Evolutionary conservation across 2,113 vertebrate genomes (phyloP).

Genomic region (Mormoops blainvillei): DNA sequence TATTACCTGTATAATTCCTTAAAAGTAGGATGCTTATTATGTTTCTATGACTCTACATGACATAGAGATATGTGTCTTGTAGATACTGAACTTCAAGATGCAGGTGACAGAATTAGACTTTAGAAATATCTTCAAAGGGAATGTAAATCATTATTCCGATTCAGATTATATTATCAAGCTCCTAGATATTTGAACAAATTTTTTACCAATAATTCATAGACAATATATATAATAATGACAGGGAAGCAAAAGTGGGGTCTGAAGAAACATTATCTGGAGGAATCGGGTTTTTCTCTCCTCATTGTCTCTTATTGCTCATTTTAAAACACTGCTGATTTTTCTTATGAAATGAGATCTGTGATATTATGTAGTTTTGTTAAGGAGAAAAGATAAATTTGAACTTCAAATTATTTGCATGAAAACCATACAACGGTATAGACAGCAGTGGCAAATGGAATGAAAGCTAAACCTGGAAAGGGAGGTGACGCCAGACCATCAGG

Average conservation of each 20-base stretch:
- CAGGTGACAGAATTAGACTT: neutral
- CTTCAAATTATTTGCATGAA: neutral
- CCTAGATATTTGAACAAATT: neutral
- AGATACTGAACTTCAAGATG: neutral
- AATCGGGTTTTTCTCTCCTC: neutral
- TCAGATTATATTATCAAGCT: neutral
- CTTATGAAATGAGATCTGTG: neutral
- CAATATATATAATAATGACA: neutral
- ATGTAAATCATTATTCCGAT: neutral
- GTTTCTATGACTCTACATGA: neutral
- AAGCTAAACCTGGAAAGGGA: neutral
- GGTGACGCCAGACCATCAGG: neutral
- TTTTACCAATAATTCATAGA: neutral
- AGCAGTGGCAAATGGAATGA: neutral
- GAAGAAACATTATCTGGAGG: neutral
- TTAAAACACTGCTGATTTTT: neutral
- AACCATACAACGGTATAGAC: neutral
- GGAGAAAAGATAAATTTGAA: neutral
- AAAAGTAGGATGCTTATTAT: neutral
- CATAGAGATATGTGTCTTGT: neutral
- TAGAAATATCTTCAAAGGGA: neutral
- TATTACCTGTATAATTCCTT: neutral
- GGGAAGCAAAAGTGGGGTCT: neutral
- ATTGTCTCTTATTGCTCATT: neutral
- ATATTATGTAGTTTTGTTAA: neutral